These are phyloP conservation scores for Micromussa lordhowensis DNA, from an alignment of 92 coral and sea anemone species.

Conservation along the genomic window DNA sequence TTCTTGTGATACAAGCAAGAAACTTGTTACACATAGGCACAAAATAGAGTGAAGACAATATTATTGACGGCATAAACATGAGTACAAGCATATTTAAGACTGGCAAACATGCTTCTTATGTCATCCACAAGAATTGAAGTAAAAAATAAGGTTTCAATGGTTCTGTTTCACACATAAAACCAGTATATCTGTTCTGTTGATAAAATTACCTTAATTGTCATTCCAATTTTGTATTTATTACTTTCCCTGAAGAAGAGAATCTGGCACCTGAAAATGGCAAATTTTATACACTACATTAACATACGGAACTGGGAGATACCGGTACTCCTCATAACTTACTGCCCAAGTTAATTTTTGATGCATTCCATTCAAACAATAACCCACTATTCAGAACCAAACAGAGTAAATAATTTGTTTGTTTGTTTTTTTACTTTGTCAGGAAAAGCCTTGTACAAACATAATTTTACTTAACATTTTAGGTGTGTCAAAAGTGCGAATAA, in stretches of 20 bases:
- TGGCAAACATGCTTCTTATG: no score
- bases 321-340: not conserved
- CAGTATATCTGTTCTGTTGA: not conserved
- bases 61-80: no score
- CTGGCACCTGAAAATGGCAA: constrained; percentile 26
- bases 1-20: no score
- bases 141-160: no score
- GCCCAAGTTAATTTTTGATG: not conserved
- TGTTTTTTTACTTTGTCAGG: no score
- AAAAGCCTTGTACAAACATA: no score
- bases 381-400: not conserved
- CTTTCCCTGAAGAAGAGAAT: constrained; percentile 11
- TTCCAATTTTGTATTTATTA: not conserved
- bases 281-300: not conserved
- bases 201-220: constrained; percentile 4
- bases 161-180: not conserved
- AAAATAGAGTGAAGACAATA: no score
- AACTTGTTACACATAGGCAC: no score
- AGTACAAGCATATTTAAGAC: no score
- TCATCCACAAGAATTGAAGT: no score
- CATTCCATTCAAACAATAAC: not conserved
- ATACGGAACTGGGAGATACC: not conserved
- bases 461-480: no score
- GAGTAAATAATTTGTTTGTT: no score
- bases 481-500: not conserved